Conservation (phyloP, 1,140 invertebrate genomes). For the Monomorium pharaonis region DNA sequence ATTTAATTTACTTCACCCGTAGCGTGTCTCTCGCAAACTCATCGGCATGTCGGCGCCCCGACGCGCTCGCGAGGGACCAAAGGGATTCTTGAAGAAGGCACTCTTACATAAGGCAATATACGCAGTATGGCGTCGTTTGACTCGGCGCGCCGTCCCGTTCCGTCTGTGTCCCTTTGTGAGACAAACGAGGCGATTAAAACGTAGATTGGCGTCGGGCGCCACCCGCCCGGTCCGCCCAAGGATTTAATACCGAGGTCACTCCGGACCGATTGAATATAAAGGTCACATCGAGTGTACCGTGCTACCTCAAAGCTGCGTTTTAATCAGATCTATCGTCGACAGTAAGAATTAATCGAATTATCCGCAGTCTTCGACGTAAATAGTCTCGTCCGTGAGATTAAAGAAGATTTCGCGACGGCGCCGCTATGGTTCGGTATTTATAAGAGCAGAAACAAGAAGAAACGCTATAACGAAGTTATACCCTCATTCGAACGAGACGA, state of each 20-base stretch:
- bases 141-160: not conserved
- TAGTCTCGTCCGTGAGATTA: slow-evolving; percentile 27
- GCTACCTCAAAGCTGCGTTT: slow-evolving; percentile 43
- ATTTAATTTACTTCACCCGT: slow-evolving; percentile 50
- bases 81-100: slow-evolving; percentile 39
- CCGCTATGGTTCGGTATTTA: not conserved
- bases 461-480: slow-evolving; percentile 41
- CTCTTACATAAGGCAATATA: slow-evolving; percentile 38
- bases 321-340: slow-evolving; percentile 47
- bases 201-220: slow-evolving; percentile 25
- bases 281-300: slow-evolving; percentile 18
- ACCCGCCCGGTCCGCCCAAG: no score
- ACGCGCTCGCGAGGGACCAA: slow-evolving; percentile 1
- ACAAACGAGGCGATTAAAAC: slow-evolving; percentile 62
- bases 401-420: slow-evolving; percentile 37
- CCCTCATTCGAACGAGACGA: not conserved
- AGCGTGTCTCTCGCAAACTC: slow-evolving; percentile 40
- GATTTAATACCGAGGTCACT: slow-evolving; percentile 40
- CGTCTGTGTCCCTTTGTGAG: slow-evolving; percentile 51
- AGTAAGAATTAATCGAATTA: slow-evolving; percentile 48
- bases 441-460: slow-evolving; percentile 37
- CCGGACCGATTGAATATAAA: slow-evolving; percentile 44
- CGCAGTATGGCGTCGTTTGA: slow-evolving; percentile 24
- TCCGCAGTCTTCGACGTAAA: slow-evolving; percentile 38
- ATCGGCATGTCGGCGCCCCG: slow-evolving; percentile 9